Evolutionary conservation across 2,113 vertebrate species (phyloP).

Genomic region (Salvator merianae): DNA sequence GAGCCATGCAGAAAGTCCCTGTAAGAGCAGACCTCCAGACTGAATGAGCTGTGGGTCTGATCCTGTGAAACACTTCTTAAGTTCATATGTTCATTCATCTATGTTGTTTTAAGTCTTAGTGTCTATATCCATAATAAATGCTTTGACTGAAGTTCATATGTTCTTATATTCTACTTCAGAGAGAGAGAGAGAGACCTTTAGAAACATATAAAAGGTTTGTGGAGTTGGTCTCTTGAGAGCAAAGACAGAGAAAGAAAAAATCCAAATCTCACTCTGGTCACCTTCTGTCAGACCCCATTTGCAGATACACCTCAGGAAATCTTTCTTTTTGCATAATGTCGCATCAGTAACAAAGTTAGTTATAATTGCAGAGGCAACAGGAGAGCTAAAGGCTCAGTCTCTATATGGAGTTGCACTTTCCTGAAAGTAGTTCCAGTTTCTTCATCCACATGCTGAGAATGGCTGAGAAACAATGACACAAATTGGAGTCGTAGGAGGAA

Average conservation of each 20-base stretch:
- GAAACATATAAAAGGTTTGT: background rate
- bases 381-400: background rate
- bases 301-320: background rate
- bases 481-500: constrained; percentile 4
- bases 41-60: too few species aligned
- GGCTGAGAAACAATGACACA: constrained; percentile 13
- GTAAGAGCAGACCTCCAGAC: too few species aligned
- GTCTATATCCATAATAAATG: too few species aligned
- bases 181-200: background rate
- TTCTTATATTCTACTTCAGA: background rate
- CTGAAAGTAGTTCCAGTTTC: background rate
- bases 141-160: too few species aligned
- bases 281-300: background rate
- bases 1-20: too few species aligned
- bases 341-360: background rate
- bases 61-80: too few species aligned
- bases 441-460: background rate
- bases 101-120: too few species aligned
- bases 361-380: background rate
- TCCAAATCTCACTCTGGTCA: background rate
- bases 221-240: background rate
- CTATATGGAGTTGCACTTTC: background rate
- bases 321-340: background rate
- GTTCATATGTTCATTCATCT: too few species aligned
- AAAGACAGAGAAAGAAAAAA: background rate